These are phyloP conservation scores for Macrocentrus cingulum DNA, from an alignment of 1,140 invertebrate species.

Conservation along the genomic window DNA sequence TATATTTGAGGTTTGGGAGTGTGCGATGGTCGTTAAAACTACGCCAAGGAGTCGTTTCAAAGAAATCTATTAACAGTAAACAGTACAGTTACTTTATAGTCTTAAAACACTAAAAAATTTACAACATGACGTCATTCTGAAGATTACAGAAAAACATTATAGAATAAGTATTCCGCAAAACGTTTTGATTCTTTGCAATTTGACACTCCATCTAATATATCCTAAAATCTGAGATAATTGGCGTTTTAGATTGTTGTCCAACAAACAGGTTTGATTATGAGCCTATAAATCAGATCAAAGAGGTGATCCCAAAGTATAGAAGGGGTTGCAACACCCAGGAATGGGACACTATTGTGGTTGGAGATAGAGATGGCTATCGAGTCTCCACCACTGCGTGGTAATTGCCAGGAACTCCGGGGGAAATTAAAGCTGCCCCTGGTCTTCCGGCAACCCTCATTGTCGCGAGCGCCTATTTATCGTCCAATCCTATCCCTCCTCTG, in stretches of 20 bases:
- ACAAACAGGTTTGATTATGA: not conserved
- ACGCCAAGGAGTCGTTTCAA: too few species aligned
- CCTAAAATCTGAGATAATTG: not conserved
- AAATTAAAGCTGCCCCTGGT: constrained; percentile 54
- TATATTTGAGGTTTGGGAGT: too few species aligned
- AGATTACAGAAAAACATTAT: too few species aligned
- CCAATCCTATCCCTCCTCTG: constrained; percentile 33
- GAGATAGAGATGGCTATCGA: constrained; percentile 54
- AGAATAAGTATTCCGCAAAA: too few species aligned
- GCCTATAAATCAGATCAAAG: not conserved
- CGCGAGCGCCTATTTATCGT: constrained; percentile 49
- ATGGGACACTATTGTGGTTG: constrained; percentile 47
- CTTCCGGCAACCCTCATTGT: constrained; percentile 42
- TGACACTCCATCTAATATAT: too few species aligned
- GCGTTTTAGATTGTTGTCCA: not conserved
- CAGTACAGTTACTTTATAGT: too few species aligned
- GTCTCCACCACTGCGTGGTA: constrained; percentile 40
- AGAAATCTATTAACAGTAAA: too few species aligned
- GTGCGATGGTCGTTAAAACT: too few species aligned
- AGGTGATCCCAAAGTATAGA: constrained; percentile 2
- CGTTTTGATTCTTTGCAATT: too few species aligned
- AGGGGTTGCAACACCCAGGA: constrained; percentile 29
- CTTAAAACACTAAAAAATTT: too few species aligned
- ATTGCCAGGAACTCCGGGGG: constrained; percentile 55
- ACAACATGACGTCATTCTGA: too few species aligned